A percentile compares a stretch with the other conserved stretches of the same genome.
Conservation (phyloP, 1,140 invertebrate genomes). For the Goniozus legneri region DNA sequence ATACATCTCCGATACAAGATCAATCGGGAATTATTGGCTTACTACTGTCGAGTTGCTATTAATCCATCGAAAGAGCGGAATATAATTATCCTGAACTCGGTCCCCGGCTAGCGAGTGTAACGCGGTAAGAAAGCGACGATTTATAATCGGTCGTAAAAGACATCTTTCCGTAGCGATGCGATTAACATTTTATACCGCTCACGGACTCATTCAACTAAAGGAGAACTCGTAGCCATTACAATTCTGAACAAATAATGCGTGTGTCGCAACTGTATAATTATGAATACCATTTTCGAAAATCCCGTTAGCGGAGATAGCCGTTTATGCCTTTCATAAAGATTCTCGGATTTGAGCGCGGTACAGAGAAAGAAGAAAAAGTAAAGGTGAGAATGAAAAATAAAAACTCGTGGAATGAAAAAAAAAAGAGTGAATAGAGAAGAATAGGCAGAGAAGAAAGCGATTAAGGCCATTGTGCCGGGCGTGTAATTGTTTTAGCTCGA, state of each 20-base stretch:
- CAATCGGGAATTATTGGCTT: neutral
- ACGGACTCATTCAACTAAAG: slow-evolving; percentile 19
- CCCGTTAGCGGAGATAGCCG: slow-evolving; percentile 30
- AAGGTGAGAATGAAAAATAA: neutral
- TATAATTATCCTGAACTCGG: neutral
- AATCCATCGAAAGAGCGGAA: neutral
- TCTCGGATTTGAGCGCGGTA: slow-evolving; percentile 23
- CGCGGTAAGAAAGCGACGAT: slow-evolving; percentile 27
- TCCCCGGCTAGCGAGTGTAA: neutral
- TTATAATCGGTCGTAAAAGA: slow-evolving; percentile 33
- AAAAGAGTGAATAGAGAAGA: too few relatives aligned
- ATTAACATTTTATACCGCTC: slow-evolving; percentile 31
- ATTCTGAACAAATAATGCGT: slow-evolving; percentile 39
- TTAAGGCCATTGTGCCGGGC: neutral
- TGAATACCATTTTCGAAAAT: slow-evolving; percentile 35
- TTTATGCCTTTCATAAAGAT: slow-evolving; percentile 37
- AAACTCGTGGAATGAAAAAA: neutral
- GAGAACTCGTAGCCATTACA: slow-evolving; percentile 27
- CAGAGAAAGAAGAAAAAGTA: slow-evolving; percentile 12
- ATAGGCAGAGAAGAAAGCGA: slow-evolving; percentile 14
- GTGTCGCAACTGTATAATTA: slow-evolving; percentile 41
- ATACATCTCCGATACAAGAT: too few relatives aligned
- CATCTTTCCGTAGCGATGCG: slow-evolving; percentile 19
- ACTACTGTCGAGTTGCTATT: neutral
- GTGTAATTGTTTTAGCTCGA: slow-evolving; percentile 20